These are phyloP conservation scores for Heliopora coerulea DNA, from an alignment of 92 coral and sea anemone species.

Conservation along the genomic window DNA sequence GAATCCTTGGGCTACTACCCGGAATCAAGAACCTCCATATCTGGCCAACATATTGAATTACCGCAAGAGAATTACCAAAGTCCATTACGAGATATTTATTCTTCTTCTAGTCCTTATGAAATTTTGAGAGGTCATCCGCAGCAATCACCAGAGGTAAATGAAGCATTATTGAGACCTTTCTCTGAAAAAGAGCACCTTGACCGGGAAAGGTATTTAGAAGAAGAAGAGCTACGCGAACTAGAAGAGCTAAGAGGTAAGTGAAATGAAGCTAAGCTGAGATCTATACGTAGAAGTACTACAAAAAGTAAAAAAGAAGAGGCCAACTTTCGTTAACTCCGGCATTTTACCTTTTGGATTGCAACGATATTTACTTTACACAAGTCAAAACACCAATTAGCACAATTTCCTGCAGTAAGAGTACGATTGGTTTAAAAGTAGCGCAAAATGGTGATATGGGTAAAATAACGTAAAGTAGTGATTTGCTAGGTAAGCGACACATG, in stretches of 20 bases:
- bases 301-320: too few species aligned
- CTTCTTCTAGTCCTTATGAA: neutral
- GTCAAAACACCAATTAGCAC: too few species aligned
- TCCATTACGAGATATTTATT: neutral
- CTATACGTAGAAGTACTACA: too few species aligned
- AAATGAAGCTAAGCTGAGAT: neutral
- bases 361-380: too few species aligned
- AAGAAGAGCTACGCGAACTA: slow-evolving; percentile 13
- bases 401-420: too few species aligned
- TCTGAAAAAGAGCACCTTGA: neutral
- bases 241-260: slow-evolving; percentile 31
- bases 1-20: slow-evolving; percentile 13
- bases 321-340: too few species aligned
- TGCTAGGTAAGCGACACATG: too few species aligned
- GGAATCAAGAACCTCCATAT: neutral
- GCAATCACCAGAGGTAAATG: neutral
- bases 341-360: too few species aligned
- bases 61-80: slow-evolving; percentile 25
- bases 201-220: slow-evolving; percentile 9
- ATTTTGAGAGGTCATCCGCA: slow-evolving; percentile 1
- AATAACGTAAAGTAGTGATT: too few species aligned
- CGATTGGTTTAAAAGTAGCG: too few species aligned
- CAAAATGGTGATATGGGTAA: too few species aligned
- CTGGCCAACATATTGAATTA: neutral
- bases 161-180: neutral